Percentiles rank a stretch among this genome's conserved stretches.
Evolutionary conservation across 2,888 invertebrate species (phyloP).

Genomic region (Drosophila picticornis): DNA sequence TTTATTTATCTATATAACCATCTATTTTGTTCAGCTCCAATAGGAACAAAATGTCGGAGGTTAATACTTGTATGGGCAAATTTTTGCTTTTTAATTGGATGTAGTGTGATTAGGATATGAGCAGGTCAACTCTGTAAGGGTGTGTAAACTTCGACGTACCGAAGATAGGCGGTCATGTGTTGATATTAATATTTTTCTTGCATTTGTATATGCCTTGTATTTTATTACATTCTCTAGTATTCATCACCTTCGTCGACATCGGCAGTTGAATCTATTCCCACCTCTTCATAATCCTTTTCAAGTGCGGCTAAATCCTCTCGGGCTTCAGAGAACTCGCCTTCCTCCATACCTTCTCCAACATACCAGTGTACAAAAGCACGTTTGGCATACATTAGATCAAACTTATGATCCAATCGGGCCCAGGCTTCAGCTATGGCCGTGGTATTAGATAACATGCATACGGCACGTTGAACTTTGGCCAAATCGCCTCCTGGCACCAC

Average conservation of each 20-base stretch:
- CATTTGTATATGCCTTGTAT: neutral
- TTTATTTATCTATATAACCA: neutral
- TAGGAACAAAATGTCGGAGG: neutral
- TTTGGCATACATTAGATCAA: conserved; percentile 98
- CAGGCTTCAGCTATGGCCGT: conserved; percentile 98
- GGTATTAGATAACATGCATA: conserved; percentile 98
- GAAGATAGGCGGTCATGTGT: neutral
- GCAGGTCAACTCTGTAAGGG: neutral
- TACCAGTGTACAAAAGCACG: conserved; percentile 98
- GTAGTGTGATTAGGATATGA: neutral
- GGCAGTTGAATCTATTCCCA: conserved; percentile 90
- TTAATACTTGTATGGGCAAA: neutral
- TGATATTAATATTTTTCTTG: neutral
- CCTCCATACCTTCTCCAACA: conserved; percentile 95
- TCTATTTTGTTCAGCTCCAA: neutral
- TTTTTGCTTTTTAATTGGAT: neutral
- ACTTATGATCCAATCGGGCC: conserved; percentile 97
- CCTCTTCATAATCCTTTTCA: conserved; percentile 93
- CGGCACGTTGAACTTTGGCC: conserved; percentile 96
- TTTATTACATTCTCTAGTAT: conserved; percentile 85
- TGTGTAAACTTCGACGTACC: neutral
- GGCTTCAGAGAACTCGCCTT: conserved; percentile 94
- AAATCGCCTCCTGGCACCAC: conserved; percentile 96
- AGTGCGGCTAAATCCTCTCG: conserved; percentile 93
- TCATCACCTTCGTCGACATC: conserved; percentile 90